These are phyloP conservation scores for Panagrolaimus sp. DNA, from an alignment of 1,140 invertebrate genomes.

Conservation along the genomic window DNA sequence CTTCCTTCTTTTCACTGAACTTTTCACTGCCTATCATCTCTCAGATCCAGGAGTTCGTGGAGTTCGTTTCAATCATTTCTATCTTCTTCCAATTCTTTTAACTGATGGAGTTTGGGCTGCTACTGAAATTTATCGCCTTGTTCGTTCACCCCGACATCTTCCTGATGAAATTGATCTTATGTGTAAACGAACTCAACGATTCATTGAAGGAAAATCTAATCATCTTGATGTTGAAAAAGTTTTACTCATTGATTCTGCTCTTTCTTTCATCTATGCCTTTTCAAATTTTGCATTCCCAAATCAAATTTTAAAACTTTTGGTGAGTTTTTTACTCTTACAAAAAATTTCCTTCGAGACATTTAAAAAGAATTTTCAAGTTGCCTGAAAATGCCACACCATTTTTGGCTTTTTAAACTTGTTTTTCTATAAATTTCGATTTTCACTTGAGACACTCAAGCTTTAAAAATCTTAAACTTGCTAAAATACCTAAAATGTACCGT, in stretches of 20 bases:
- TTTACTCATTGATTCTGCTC: conserved; percentile 3
- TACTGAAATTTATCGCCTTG: conserved; percentile 1
- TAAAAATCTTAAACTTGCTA: not conserved
- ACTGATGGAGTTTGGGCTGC: conserved; percentile 8
- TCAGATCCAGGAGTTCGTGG: not conserved
- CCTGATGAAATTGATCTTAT: conserved; percentile 14
- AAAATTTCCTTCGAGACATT: too few species aligned
- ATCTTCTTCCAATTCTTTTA: not conserved
- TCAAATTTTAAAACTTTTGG: conserved; percentile 12
- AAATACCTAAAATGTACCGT: too few species aligned
- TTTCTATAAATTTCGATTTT: too few species aligned
- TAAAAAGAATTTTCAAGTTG: too few species aligned
- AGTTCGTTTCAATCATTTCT: conserved; percentile 5
- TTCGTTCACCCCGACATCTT: not conserved
- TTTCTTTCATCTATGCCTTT: conserved; percentile 13
- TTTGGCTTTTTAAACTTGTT: too few species aligned
- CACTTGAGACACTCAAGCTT: too few species aligned
- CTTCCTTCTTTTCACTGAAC: not conserved
- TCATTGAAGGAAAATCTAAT: conserved; percentile 2
- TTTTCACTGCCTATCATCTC: conserved; percentile 1
- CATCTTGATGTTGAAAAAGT: conserved; percentile 3
- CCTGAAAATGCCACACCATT: too few species aligned
- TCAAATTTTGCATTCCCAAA: conserved; percentile 15
- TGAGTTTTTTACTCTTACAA: too few species aligned
- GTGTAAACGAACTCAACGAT: conserved; percentile 7